Evolutionary conservation across 1,140 invertebrate genomes (phyloP), one percentile per base, ranked within the genome.

Genomic region (Drosophila serrata): DNA sequence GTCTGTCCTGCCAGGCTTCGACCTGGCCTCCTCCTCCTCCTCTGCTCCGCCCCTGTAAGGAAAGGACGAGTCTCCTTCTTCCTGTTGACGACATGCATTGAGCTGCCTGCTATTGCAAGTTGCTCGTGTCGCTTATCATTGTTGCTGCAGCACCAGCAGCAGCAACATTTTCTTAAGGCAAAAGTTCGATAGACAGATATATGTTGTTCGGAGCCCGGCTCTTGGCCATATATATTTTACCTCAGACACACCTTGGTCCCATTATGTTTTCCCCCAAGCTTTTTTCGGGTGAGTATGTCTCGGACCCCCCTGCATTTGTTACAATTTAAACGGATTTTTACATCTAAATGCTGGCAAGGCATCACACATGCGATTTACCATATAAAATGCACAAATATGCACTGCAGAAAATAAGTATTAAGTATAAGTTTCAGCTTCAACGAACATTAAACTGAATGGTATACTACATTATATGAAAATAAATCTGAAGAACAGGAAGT

Each of bases 291-390:
- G 31, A 35, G 15, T 15, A 8, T 9, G 43, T 19, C 7, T 63
- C 17, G 12, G 24, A 4, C 22, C 35, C 35, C 75, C 39, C 63
- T 67, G 73, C 63, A 77, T 77, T 77, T 77, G 75, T 78, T 78
- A 78, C 75, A 78, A 78, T 87, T 84, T 79, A 87, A 87, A 84
- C 78, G 85, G 77, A 87, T 77, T 87, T 84, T 87, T 77, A 75
- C 78, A 69, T 63, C 58, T 60, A 56, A 70, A 77, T 77, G 74
- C 75, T 57, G 73, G 59, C 73, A 64, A 75, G 48, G 73, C 72
- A 68, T 77, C 63, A 69, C 64, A 77, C 75, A 78, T 78, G 75
- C 74, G 75, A 78, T 73, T 73, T 73, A 73, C 43, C 69, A 73
- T 73, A 73, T 59, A 39, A 40, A 72, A 72, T 72, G 65, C 51